Evolutionary conservation across 2,113 vertebrate genomes (phyloP).

Genomic region (Axis porcinus): DNA sequence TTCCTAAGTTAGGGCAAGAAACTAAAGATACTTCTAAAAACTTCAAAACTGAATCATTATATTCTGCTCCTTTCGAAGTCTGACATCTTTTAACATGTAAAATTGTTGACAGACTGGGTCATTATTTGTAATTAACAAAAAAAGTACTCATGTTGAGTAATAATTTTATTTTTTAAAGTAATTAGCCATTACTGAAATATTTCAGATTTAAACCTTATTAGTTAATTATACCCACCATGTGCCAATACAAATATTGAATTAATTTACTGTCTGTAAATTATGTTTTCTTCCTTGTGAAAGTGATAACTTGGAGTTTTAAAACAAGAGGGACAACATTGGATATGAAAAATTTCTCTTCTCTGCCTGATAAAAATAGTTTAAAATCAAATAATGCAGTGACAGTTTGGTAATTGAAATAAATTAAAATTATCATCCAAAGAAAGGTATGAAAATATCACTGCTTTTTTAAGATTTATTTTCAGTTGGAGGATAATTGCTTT

Average conservation of each 20-base stretch:
- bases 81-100: neutral
- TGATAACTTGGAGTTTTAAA: neutral
- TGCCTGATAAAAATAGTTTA: slow-evolving; percentile 6
- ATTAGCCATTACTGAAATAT: slow-evolving; percentile 22
- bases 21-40: neutral
- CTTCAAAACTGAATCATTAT: neutral
- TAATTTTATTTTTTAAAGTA: slow-evolving; percentile 44
- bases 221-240: slow-evolving; percentile 7
- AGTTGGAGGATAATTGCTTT: neutral
- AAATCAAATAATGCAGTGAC: neutral
- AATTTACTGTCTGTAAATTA: slow-evolving; percentile 12
- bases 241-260: slow-evolving; percentile 21
- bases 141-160: neutral
- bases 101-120: slow-evolving; percentile 1
- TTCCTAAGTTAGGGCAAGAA: neutral
- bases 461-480: neutral
- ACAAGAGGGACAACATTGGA: neutral
- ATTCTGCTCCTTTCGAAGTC: neutral
- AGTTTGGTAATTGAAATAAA: neutral
- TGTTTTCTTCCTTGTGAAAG: neutral
- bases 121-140: slow-evolving; percentile 7
- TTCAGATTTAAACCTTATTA: slow-evolving; percentile 36
- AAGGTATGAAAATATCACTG: neutral
- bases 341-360: neutral
- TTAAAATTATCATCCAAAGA: neutral